phyloP scores from a whole-genome alignment of 2,113 vertebrate genomes.

The Alethe castanea region DNA sequence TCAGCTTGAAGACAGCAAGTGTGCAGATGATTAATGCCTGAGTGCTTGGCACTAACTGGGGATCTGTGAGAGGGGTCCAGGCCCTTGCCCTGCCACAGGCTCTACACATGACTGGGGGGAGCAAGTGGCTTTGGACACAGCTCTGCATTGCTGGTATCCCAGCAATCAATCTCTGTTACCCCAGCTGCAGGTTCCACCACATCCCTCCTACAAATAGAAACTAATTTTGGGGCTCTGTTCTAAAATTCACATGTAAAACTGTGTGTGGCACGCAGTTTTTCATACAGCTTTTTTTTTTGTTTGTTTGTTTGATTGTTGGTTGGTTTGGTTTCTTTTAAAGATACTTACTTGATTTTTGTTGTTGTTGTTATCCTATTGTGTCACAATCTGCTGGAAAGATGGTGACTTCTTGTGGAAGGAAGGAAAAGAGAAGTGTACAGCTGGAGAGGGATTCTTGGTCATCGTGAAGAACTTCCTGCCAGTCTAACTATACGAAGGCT shows the following conservation, averaged over 20 bases:
- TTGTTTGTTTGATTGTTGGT: background rate
- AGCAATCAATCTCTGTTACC: background rate
- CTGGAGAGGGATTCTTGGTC: background rate
- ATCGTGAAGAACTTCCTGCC: background rate
- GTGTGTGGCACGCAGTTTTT: background rate
- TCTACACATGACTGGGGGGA: background rate
- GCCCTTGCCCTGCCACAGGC: background rate
- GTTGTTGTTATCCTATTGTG: background rate
- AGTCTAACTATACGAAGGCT: background rate
- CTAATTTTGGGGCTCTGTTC: background rate
- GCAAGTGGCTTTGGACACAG: background rate
- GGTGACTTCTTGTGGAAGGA: background rate
- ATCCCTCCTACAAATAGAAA: background rate
- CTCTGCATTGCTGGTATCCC: background rate
- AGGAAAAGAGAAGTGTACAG: background rate
- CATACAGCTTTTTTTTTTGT: background rate
- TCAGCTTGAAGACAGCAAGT: constrained; percentile 7
- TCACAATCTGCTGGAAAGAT: background rate
- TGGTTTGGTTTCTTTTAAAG: background rate
- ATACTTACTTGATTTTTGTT: background rate
- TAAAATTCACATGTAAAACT: background rate
- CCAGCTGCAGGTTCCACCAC: background rate
- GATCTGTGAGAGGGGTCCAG: background rate
- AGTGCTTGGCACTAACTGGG: background rate
- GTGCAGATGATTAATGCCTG: constrained; percentile 28